These are phyloP conservation scores for Rhinatrema bivittatum DNA, from an alignment of 2,797 vertebrate genomes.

Conservation along the genomic window DNA sequence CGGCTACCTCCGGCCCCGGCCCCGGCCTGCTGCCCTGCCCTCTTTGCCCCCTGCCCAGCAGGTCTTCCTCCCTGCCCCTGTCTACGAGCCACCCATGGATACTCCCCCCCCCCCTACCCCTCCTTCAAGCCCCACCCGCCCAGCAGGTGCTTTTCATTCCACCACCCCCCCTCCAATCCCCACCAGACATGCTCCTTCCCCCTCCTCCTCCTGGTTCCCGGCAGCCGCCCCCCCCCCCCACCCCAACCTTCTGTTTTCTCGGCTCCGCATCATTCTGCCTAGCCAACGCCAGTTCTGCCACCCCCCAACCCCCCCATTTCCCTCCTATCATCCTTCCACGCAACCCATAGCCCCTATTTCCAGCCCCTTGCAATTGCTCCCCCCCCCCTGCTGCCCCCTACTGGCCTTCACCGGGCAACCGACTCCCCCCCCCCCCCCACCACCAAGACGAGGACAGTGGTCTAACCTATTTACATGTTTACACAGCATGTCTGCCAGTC, in stretches of 20 bases:
- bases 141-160: no score
- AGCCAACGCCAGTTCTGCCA: neutral
- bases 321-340: neutral
- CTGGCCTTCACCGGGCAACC: neutral
- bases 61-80: no score
- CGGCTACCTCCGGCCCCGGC: no score
- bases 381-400: neutral
- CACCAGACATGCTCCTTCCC: neutral
- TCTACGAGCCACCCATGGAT: neutral
- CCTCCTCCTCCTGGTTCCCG: neutral
- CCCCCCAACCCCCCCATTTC: neutral
- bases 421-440: neutral
- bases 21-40: fast-evolving
- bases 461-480: no score
- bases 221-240: neutral
- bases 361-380: neutral
- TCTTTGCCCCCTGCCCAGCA: neutral
- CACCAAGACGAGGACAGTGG: no score
- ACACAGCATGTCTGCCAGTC: no score
- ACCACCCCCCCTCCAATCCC: neutral
- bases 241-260: neutral
- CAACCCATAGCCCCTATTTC: neutral
- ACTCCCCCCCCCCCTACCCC: neutral
- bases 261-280: neutral
- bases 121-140: neutral